Conservation (phyloP, 2,113 vertebrate species). For the Corythoichthys intestinalis region DNA sequence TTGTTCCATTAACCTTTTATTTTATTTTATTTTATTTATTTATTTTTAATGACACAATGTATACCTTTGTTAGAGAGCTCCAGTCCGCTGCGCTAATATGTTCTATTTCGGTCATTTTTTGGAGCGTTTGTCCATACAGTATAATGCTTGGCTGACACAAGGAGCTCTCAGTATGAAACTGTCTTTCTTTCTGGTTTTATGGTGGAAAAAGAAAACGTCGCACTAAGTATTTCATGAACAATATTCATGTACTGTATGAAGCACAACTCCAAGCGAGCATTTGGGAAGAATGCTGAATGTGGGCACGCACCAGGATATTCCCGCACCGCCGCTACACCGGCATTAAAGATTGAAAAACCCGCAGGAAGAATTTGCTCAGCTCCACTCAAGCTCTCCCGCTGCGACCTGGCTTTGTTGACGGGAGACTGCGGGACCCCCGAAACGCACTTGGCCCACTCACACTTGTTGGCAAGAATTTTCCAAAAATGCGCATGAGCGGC, state of each 20-base stretch:
- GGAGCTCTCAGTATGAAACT: not conserved
- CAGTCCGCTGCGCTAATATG: not conserved
- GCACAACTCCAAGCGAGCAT: not conserved
- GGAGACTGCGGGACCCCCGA: not conserved
- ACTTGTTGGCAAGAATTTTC: conserved; percentile 32
- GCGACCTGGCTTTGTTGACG: conserved; percentile 7
- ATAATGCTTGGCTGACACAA: not conserved
- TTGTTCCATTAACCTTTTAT: not conserved
- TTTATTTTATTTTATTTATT: too few species aligned
- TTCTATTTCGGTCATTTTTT: not conserved
- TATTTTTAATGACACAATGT: not conserved
- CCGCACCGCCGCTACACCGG: not conserved
- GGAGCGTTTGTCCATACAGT: too few species aligned
- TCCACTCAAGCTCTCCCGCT: not conserved
- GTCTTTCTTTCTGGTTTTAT: not conserved
- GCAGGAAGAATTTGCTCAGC: not conserved
- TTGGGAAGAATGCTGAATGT: not conserved
- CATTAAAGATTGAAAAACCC: conserved; percentile 1
- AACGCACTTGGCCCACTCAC: conserved; percentile 19
- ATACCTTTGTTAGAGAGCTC: not conserved
- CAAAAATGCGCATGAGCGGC: too few species aligned
- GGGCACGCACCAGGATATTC: not conserved
- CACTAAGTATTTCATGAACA: conserved; percentile 1
- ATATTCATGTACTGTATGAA: not conserved
- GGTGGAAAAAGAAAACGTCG: not conserved